Evolutionary conservation across 1,140 invertebrate genomes (phyloP), one percentile per base, ranked within the genome.

Genomic region (Ganaspis sp.): DNA sequence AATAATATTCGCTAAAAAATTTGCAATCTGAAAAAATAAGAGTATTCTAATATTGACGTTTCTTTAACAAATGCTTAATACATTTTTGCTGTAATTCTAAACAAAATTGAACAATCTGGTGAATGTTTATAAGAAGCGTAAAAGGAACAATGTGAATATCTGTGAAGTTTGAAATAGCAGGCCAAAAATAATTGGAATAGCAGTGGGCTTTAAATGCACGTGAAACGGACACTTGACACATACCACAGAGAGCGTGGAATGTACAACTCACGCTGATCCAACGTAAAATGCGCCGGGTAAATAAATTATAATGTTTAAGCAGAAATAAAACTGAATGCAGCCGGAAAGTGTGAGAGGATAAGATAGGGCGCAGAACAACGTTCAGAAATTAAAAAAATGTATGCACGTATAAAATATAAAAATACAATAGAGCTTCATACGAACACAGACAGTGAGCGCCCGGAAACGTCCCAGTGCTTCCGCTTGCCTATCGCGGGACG

Each of bases 231-330:
- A 29, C 3, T n/a, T 29, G 26, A 64, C 12, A 29, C 23, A 29
- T 64, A 34, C 12, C 15, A n/a, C 23, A 64, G 8, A 64, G 9
- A 12, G 1, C 15, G 54, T 9, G 23, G 58, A 34, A 29, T 34
- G 58, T 4, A 29, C 15, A 4, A n/a, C 29, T 64, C n/a, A 12
- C 58, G 3, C 29, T 34, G 58, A 64, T 64, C 12, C 58, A 64
- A 64, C 23, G 11, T 64, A 26, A 64, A 64, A 64, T 64, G 58
- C 23, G 8, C 23, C 3, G 11, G 21, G 9, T 64, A 64, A 64
- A 64, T 64, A 64, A 64, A 64, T 64, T 64, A 64, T n/a, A 64
- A 64, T 64, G 9, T 29, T 64, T 29, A 29, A 64, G 58, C 58
- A 64, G 26, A 34, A 29, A 64, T 64, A 64, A 64, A 64, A 11